A percentile compares a stretch with the other conserved stretches of the same genome.
Conservation (phyloP, 2,113 vertebrate genomes). For the Manacus vitellinus region DNA sequence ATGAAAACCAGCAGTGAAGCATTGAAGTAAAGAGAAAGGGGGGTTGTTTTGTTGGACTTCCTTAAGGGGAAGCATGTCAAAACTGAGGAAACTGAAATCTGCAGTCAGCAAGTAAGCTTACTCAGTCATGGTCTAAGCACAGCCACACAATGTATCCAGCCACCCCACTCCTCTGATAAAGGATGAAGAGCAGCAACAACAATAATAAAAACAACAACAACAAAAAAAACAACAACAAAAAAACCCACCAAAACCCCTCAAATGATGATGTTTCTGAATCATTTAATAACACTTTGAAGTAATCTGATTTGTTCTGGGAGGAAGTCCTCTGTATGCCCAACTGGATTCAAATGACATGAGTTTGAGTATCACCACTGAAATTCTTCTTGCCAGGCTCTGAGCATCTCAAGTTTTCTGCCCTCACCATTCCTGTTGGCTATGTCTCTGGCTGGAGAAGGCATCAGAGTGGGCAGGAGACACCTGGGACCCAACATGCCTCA, state of each 20-base stretch:
- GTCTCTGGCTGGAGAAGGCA: neutral
- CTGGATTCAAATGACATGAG: neutral
- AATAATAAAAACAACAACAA: neutral
- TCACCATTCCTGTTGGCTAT: neutral
- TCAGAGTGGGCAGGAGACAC: neutral
- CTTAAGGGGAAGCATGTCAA: slow-evolving; percentile 24
- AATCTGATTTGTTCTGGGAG: neutral
- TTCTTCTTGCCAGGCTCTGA: neutral
- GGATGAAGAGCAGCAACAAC: neutral
- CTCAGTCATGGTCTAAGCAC: neutral
- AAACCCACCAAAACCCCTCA: neutral
- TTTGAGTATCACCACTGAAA: neutral
- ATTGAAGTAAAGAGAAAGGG: slow-evolving; percentile 18
- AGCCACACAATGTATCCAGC: neutral
- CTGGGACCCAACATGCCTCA: neutral
- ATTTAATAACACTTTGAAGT: neutral
- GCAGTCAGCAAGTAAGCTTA: slow-evolving; percentile 13
- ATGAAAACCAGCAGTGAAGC: neutral
- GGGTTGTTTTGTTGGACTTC: neutral
- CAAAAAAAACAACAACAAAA: neutral
- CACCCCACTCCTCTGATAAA: neutral
- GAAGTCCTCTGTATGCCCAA: neutral
- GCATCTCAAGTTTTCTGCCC: neutral
- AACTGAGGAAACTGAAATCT: slow-evolving; percentile 41
- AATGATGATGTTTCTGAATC: neutral